Base-by-base conservation (phyloP, 2,797 vertebrate species). In the Orientallactaga sibirica region DNA sequence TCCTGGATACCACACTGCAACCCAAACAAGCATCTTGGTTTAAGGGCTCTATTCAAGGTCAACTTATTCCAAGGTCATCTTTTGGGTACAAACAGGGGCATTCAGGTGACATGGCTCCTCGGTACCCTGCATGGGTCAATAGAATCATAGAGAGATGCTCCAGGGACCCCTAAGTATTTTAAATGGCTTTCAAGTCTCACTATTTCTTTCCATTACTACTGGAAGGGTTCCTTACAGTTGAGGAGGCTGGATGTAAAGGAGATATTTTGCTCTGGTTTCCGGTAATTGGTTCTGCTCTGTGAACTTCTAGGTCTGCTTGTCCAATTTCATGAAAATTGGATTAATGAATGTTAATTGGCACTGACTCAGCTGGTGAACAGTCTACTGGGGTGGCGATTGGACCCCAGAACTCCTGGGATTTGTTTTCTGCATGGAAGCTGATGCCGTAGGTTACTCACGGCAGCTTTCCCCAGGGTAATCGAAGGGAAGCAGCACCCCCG, bases 311-410 rank as follows among this genome's bases (percentile, higher is more conserved):
- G 77, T 67, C 81, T 83, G 90, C 22, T 24, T 78, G 91, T n/a
- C 27, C 89, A 95, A 58, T 93, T 77, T 64, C 79, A 89, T 33
- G 76, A 95, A 96, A 96, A 92, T 33, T 55, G 66, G 41, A 94
- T 97, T 96, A 95, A 88, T 66, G 87, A 83, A 67, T 61, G 52
- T 25, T 96, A 94, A 92, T 88, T 94, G 92, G 90, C 70, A 81
- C 71, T 9, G 77, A 77, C 20, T 71, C 33, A 62, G 87, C 90
- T 93, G 29, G 19, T n/a, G 15, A 83, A 24, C 80, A 61, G 52
- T 4, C 18, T 29, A 3, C 25, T 22, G 15, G 22, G 29, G 14
- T 58, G 67, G 52, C 4, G n/a, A 22, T 24, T 37, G 86, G 66
- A 41, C 79, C 37, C 25, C 3, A 18, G 2, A 66, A 27, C 71